phyloP scores from a whole-genome alignment of 1,140 invertebrate species.

The Meloidogyne floridensis region DNA sequence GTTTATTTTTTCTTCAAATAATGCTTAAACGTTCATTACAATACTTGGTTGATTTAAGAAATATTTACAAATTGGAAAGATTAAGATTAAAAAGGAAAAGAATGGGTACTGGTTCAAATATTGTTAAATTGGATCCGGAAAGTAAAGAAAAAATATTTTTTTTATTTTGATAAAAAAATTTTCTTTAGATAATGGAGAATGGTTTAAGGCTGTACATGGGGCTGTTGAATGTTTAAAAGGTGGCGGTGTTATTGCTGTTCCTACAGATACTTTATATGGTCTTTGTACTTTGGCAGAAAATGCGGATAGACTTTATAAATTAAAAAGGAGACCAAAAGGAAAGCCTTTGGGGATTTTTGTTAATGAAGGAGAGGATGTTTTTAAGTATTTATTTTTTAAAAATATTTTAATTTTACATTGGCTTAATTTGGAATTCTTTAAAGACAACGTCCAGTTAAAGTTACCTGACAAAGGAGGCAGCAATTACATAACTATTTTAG shows the following conservation, averaged over 20 bases:
- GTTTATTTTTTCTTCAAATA: neutral
- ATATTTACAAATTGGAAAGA: conserved; percentile 1
- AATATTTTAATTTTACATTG: no score
- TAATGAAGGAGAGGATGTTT: conserved; percentile 3
- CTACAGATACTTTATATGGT: conserved; percentile 53
- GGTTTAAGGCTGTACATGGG: conserved; percentile 12
- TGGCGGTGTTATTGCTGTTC: conserved; percentile 44
- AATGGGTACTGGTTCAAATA: conserved; percentile 21
- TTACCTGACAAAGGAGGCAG: no score
- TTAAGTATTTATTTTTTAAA: neutral
- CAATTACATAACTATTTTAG: no score
- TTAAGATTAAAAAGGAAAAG: neutral
- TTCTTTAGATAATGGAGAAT: neutral
- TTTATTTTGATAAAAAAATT: neutral
- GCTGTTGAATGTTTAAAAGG: conserved; percentile 22
- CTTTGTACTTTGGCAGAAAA: conserved; percentile 35
- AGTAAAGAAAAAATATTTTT: neutral
- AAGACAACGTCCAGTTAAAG: no score
- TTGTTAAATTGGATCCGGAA: neutral
- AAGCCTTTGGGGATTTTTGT: conserved; percentile 40
- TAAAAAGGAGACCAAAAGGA: conserved; percentile 32
- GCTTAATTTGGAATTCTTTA: no score
- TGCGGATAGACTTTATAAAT: conserved; percentile 31
- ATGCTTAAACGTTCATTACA: neutral
- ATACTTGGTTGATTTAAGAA: neutral